Conservation (phyloP, 1,140 invertebrate species). For the Drosophila neocordata region DNA sequence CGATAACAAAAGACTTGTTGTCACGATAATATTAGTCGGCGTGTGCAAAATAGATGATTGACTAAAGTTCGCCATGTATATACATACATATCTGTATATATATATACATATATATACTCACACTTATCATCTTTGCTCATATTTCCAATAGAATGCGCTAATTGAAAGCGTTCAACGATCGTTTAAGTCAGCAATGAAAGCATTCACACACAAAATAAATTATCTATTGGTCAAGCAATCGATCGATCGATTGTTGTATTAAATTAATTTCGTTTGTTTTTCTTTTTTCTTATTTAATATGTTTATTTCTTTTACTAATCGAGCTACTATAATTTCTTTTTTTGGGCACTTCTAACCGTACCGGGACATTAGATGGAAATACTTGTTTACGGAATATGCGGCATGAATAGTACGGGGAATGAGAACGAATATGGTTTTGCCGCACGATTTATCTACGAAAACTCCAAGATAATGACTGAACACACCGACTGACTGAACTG, state of each 20-base stretch:
- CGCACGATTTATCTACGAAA: conserved; percentile 75
- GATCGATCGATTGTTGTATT: conserved; percentile 36
- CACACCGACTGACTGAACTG: conserved; percentile 40
- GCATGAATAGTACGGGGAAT: conserved; percentile 21
- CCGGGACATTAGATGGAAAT: conserved; percentile 45
- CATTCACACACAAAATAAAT: conserved; percentile 26
- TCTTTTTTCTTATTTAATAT: no score
- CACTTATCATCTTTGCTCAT: conserved; percentile 80
- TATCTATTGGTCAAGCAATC: conserved; percentile 23
- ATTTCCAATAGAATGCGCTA: conserved; percentile 50
- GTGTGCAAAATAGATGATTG: conserved; percentile 17
- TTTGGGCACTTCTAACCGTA: conserved; percentile 39
- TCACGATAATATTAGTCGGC: conserved; percentile 28
- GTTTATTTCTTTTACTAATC: no score
- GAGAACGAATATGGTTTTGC: conserved; percentile 35
- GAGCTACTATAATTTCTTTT: no score
- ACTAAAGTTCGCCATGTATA: conserved; percentile 45
- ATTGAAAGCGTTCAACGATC: conserved; percentile 27
- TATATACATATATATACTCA: conserved; percentile 44
- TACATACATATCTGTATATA: background rate
- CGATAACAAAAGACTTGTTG: conserved; percentile 11
- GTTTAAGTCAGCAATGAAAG: conserved; percentile 12
- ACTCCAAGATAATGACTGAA: conserved; percentile 75
- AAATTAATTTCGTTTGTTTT: background rate
- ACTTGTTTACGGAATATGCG: conserved; percentile 19